A percentile compares a stretch with the other conserved stretches of the same genome.
phyloP scores from a whole-genome alignment of 2,113 vertebrate genomes.

The Bombycilla garrulus region DNA sequence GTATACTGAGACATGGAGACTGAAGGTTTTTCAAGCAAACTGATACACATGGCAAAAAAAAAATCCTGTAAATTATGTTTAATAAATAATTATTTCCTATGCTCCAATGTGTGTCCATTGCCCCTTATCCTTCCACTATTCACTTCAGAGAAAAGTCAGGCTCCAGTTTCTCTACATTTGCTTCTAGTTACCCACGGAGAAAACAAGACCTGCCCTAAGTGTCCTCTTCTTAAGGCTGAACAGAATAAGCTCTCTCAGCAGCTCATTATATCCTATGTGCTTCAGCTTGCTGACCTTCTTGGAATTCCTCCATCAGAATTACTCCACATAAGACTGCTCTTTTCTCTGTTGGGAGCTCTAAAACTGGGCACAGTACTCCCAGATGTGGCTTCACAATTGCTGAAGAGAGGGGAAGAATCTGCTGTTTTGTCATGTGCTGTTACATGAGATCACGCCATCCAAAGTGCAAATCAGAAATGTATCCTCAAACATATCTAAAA shows the following conservation, averaged over 20 bases:
- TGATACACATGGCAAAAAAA: background rate
- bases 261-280: background rate
- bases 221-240: background rate
- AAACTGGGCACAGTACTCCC: background rate
- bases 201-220: background rate
- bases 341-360: background rate
- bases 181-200: background rate
- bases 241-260: background rate
- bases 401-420: background rate
- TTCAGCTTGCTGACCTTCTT: background rate
- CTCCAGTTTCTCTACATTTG: background rate
- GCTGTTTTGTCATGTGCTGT: no score
- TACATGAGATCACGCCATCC: background rate
- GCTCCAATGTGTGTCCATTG: background rate
- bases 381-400: background rate
- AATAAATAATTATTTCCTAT: background rate
- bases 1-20: background rate
- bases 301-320: background rate
- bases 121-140: background rate
- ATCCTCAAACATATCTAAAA: background rate
- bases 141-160: background rate
- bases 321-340: accelerated
- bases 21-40: background rate
- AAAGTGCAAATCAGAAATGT: background rate
- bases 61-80: background rate